These are phyloP conservation scores for Leptodactylus fallax DNA, from an alignment of 2,797 vertebrate species.

Conservation along the genomic window DNA sequence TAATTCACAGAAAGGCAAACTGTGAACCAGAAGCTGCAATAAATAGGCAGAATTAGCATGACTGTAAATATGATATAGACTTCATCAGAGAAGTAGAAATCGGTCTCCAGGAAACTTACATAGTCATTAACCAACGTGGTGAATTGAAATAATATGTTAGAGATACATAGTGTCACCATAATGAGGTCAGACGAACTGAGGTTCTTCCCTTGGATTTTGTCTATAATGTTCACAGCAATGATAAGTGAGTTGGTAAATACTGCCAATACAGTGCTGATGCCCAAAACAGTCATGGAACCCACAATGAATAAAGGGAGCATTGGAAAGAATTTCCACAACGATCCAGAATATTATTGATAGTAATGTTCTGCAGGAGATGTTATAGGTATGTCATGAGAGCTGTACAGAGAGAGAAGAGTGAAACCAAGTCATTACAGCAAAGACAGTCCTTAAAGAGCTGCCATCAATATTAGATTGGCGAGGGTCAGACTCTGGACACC, in stretches of 20 bases:
- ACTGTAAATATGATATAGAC: slow-evolving; percentile 37
- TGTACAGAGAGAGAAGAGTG: background rate
- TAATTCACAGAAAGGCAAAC: slow-evolving; percentile 37
- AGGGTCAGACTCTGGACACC: no score
- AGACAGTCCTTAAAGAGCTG: background rate
- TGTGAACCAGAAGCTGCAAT: slow-evolving; percentile 43
- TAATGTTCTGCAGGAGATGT: background rate
- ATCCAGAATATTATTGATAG: background rate
- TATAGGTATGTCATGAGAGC: background rate
- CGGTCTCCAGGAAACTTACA: slow-evolving; percentile 29
- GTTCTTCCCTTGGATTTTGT: slow-evolving; percentile 21
- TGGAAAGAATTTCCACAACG: background rate
- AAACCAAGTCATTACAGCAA: background rate
- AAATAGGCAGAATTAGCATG: slow-evolving; percentile 31
- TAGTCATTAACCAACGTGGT: slow-evolving; percentile 42
- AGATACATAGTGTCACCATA: slow-evolving; percentile 19
- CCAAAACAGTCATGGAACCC: slow-evolving; percentile 35
- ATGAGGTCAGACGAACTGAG: slow-evolving; percentile 39
- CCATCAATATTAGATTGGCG: no score
- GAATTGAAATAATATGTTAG: slow-evolving; percentile 47
- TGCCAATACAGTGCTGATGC: slow-evolving; percentile 18
- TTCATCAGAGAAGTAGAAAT: slow-evolving; percentile 30
- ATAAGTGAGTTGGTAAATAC: slow-evolving; percentile 44
- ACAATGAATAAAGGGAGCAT: slow-evolving; percentile 41
- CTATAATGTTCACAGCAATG: slow-evolving; percentile 41